phyloP scores from a whole-genome alignment of 2,797 vertebrate genomes.

The Ctenopoma multispine region DNA sequence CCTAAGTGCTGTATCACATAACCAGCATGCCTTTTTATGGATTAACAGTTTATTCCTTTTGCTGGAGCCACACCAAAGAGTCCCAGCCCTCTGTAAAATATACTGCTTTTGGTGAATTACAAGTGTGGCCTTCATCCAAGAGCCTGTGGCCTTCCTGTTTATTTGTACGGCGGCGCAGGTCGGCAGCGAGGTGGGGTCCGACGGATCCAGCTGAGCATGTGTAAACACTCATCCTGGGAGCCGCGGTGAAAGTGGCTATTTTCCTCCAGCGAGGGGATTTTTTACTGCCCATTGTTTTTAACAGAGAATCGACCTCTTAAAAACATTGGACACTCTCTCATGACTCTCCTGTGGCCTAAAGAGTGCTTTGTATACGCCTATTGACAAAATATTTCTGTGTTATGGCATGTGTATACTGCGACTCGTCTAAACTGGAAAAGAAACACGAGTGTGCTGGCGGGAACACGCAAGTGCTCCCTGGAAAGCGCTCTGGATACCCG shows the following conservation, averaged over 20 bases:
- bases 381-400: constrained; percentile 83
- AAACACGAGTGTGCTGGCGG: constrained; percentile 72
- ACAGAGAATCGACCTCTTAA: constrained; percentile 77
- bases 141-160: constrained; percentile 87
- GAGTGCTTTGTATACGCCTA: constrained; percentile 82
- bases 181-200: constrained; percentile 75
- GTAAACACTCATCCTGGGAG: constrained; percentile 79
- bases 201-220: constrained; percentile 77
- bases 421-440: constrained; percentile 75
- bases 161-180: constrained; percentile 85
- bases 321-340: constrained; percentile 73
- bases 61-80: constrained; percentile 72
- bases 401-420: constrained; percentile 81
- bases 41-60: constrained; percentile 76
- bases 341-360: constrained; percentile 62
- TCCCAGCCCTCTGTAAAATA: constrained; percentile 81
- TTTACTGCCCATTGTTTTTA: constrained; percentile 81
- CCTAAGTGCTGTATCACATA: constrained; percentile 73
- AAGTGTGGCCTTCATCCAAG: constrained; percentile 79
- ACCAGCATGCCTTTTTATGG: constrained; percentile 70
- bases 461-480: constrained; percentile 68
- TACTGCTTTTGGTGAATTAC: constrained; percentile 82
- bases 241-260: constrained; percentile 59
- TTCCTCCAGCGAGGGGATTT: constrained; percentile 61
- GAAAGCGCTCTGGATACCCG: constrained; percentile 61